Conservation (phyloP, 1,140 invertebrate species). For the Calycopis cecrops region DNA sequence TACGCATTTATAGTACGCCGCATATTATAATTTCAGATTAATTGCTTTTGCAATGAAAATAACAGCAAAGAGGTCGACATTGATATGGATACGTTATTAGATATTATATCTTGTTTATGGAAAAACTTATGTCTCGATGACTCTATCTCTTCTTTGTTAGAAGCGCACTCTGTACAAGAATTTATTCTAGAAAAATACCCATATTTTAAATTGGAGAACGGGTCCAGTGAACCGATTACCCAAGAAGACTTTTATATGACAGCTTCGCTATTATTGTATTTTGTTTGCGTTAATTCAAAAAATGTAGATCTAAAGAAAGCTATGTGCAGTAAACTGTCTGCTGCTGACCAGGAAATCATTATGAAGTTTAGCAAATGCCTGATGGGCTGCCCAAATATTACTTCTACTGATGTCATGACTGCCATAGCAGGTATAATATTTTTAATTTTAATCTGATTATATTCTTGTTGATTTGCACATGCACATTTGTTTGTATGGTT, state of each 20-base stretch:
- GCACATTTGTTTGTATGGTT: constrained; percentile 1
- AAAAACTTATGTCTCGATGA: constrained; percentile 55
- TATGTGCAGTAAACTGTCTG: constrained; percentile 58
- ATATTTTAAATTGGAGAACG: constrained; percentile 58
- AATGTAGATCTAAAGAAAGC: constrained; percentile 59
- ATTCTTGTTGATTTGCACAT: too few species aligned
- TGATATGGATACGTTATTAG: constrained; percentile 42
- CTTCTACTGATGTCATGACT: constrained; percentile 42
- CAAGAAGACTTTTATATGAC: constrained; percentile 49
- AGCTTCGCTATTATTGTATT: constrained; percentile 56
- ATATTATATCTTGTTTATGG: constrained; percentile 52
- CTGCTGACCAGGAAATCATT: constrained; percentile 56
- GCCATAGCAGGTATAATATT: constrained; percentile 51
- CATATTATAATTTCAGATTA: constrained; percentile 45
- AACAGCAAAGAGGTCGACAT: constrained; percentile 34
- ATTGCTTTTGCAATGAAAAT: constrained; percentile 52
- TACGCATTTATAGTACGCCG: constrained; percentile 7
- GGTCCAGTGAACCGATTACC: constrained; percentile 34
- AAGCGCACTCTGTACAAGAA: constrained; percentile 50
- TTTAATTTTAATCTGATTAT: neutral
- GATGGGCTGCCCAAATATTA: constrained; percentile 49
- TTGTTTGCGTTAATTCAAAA: constrained; percentile 66
- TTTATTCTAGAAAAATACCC: constrained; percentile 63
- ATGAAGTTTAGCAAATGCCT: constrained; percentile 58
- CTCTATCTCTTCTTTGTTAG: constrained; percentile 54